These are phyloP conservation scores for Chelmon rostratus DNA, from an alignment of 2,797 vertebrate species.

Conservation along the genomic window DNA sequence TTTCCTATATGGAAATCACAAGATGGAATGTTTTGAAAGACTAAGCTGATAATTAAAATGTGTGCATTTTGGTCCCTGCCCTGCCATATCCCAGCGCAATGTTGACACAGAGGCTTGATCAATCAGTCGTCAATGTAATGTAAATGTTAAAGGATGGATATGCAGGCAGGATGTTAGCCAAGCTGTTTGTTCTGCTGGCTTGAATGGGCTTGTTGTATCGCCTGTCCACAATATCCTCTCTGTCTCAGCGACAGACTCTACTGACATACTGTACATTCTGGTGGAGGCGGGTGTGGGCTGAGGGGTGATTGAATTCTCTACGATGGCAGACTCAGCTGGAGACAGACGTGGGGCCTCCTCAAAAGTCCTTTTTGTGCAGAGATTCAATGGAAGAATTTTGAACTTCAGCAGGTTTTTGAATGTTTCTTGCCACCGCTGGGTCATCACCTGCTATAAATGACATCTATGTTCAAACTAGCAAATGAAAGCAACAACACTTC, in stretches of 20 bases:
- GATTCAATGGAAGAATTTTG: not conserved
- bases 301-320: constrained; percentile 21
- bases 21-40: not conserved
- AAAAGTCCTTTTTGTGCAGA: constrained; percentile 19
- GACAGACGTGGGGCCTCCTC: constrained; percentile 13
- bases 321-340: constrained; percentile 30
- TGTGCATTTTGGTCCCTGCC: not conserved
- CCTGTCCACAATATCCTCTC: constrained; percentile 61
- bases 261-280: constrained; percentile 70
- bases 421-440: not conserved
- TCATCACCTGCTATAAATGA: not conserved
- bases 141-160: constrained; percentile 57
- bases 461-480: not conserved
- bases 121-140: constrained; percentile 47
- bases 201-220: constrained; percentile 70
- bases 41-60: not conserved
- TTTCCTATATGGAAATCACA: not conserved
- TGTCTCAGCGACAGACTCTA: constrained; percentile 47
- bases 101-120: constrained; percentile 62
- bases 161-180: constrained; percentile 60
- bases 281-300: constrained; percentile 56
- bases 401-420: not conserved
- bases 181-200: constrained; percentile 65
- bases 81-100: constrained; percentile 5
- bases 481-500: not conserved